Percentiles rank a stretch among this genome's conserved stretches.
Evolutionary conservation across 2,113 vertebrate genomes (phyloP).

Genomic region (Aphyosemion australe): DNA sequence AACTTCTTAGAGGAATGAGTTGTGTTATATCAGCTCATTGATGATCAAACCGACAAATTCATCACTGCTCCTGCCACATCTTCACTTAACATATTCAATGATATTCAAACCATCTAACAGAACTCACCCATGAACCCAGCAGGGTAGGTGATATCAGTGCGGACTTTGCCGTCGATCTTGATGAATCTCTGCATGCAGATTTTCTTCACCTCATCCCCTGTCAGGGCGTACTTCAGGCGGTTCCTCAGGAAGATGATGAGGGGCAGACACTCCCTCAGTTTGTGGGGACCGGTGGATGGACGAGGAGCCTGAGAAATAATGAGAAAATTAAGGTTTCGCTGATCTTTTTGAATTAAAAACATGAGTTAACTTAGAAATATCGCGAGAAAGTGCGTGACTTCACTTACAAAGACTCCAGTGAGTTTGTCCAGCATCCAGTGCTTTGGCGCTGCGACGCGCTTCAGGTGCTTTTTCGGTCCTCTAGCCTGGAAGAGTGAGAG

Average conservation of each 20-base stretch:
- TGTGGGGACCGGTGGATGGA: conserved; percentile 97
- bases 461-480: conserved; percentile 98
- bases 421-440: conserved; percentile 99
- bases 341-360: too few relatives aligned
- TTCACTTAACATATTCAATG: too few relatives aligned
- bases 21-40: conserved; percentile 54
- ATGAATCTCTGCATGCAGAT: conserved; percentile 99
- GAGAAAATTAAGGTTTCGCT: too few relatives aligned
- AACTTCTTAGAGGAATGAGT: conserved; percentile 73
- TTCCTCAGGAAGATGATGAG: conserved; percentile 99
- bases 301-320: conserved; percentile 86
- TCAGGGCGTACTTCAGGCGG: conserved; percentile 95
- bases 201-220: conserved; percentile 98
- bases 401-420: conserved; percentile 92
- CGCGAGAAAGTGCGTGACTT: not conserved
- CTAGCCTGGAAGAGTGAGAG: conserved; percentile 79
- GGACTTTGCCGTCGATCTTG: conserved; percentile 97
- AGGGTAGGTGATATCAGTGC: conserved; percentile 95
- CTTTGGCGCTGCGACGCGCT: conserved; percentile 95
- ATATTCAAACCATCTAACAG: too few relatives aligned
- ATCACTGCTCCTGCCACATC: conserved; percentile 51
- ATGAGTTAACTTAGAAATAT: too few relatives aligned
- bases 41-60: conserved; percentile 65
- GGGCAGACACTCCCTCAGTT: conserved; percentile 96
- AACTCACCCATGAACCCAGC: conserved; percentile 96